Evolutionary conservation across 2,113 vertebrate genomes (phyloP).

Genomic region (Pangasianodon hypophthalmus): DNA sequence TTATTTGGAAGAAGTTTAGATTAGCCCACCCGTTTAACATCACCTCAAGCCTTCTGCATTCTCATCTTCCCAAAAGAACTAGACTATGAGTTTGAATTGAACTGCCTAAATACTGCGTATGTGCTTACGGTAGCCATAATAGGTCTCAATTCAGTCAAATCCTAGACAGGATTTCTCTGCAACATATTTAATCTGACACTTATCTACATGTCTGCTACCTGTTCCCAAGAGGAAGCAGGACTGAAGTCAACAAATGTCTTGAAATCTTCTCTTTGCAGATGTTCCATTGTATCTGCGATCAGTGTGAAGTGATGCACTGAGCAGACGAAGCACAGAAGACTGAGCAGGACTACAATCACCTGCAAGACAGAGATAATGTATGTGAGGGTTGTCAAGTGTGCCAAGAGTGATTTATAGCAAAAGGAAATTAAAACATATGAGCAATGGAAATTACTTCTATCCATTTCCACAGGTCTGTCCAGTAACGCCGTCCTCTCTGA

Average conservation of each 20-base stretch:
- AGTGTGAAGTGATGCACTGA: conserved; percentile 61
- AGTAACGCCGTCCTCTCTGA: conserved; percentile 68
- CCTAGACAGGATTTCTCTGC: background rate
- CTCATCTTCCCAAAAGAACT: background rate
- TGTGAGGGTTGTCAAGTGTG: background rate
- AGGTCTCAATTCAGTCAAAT: background rate
- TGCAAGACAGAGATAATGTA: conserved; percentile 51
- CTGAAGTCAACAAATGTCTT: conserved; percentile 66
- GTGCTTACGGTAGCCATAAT: background rate
- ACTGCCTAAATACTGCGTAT: background rate
- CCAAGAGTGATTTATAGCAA: background rate
- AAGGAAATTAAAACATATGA: background rate
- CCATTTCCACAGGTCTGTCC: conserved; percentile 67
- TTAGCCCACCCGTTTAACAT: background rate
- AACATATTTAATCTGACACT: background rate
- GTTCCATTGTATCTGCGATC: conserved; percentile 59
- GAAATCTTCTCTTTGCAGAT: conserved; percentile 65
- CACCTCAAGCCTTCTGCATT: background rate
- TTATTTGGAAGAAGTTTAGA: background rate
- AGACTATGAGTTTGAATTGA: background rate
- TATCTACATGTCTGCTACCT: conserved; percentile 65
- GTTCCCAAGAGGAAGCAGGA: conserved; percentile 64
- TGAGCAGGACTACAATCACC: conserved; percentile 57
- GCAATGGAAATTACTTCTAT: conserved; percentile 71
- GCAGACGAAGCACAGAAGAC: conserved; percentile 59